phyloP scores from a whole-genome alignment of 2,113 vertebrate genomes.

The Miniopterus natalensis region DNA sequence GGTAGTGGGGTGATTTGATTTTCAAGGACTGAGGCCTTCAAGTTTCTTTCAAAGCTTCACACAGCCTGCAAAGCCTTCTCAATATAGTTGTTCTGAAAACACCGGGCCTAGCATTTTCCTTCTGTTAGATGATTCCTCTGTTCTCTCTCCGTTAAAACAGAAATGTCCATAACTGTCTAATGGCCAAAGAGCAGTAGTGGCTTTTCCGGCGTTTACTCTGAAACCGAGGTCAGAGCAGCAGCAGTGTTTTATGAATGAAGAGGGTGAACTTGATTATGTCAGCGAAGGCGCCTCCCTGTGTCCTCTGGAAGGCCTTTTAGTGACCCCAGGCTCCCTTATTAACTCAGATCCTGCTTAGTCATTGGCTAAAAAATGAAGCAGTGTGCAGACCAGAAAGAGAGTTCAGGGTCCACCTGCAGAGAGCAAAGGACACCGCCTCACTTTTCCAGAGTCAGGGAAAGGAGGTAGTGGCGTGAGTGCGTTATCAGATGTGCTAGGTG shows the following conservation, averaged over 20 bases:
- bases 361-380: conserved; percentile 86
- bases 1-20: neutral
- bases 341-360: conserved; percentile 88
- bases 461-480: neutral
- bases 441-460: neutral
- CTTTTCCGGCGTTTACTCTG: conserved; percentile 15
- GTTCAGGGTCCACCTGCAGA: conserved; percentile 77
- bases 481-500: neutral
- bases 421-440: neutral
- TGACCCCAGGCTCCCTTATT: conserved; percentile 88
- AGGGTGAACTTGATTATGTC: conserved; percentile 24
- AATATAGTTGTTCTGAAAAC: neutral
- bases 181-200: conserved; percentile 32
- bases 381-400: conserved; percentile 86
- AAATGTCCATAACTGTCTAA: neutral
- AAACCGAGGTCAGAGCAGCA: conserved; percentile 45
- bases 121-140: neutral
- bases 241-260: conserved; percentile 69
- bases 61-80: neutral
- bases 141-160: neutral
- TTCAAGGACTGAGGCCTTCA: neutral
- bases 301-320: conserved; percentile 69
- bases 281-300: neutral
- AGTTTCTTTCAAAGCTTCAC: conserved; percentile 6
- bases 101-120: neutral